A percentile compares a stretch with the other conserved stretches of the same genome.
phyloP scores from a whole-genome alignment of 2,888 invertebrate genomes.

The Spodoptera exigua region DNA sequence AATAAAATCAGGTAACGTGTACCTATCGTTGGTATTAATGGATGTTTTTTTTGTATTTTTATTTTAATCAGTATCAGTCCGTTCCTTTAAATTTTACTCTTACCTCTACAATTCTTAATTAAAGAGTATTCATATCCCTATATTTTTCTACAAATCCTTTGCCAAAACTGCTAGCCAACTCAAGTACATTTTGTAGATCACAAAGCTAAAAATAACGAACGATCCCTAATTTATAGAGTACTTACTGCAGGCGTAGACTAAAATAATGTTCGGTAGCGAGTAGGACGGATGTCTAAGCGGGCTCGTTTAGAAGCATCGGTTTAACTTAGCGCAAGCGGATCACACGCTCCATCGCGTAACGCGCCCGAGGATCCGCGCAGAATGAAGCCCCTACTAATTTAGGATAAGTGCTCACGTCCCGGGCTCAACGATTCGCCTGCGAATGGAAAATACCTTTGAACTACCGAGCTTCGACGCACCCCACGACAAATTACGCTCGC shows the following conservation, averaged over 20 bases:
- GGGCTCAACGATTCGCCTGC: constrained; percentile 71
- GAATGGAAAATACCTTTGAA: constrained; percentile 74
- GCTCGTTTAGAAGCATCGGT: constrained; percentile 70
- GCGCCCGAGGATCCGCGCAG: constrained; percentile 65
- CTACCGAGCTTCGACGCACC: constrained; percentile 66
- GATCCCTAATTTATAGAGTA: constrained; percentile 39
- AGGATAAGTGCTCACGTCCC: constrained; percentile 83
- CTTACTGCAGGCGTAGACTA: constrained; percentile 37
- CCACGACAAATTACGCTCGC: constrained; percentile 67
- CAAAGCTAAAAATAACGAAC: constrained; percentile 41
- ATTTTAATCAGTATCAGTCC: too few relatives aligned
- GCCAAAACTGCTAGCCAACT: too few relatives aligned
- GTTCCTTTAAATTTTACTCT: too few relatives aligned
- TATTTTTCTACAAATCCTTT: too few relatives aligned
- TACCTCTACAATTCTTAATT: too few relatives aligned
- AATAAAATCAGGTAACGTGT: constrained; percentile 5
- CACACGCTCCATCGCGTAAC: constrained; percentile 75
- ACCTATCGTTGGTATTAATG: too few relatives aligned
- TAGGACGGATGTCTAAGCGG: constrained; percentile 63
- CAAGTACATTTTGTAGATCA: constrained; percentile 14
- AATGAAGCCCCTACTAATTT: constrained; percentile 77
- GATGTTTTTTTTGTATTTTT: too few relatives aligned
- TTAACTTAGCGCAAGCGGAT: constrained; percentile 75
- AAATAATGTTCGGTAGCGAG: constrained; percentile 48
- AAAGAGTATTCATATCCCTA: too few relatives aligned